phyloP scores from a whole-genome alignment of 2,888 invertebrate genomes.

The Norana najaformis region DNA sequence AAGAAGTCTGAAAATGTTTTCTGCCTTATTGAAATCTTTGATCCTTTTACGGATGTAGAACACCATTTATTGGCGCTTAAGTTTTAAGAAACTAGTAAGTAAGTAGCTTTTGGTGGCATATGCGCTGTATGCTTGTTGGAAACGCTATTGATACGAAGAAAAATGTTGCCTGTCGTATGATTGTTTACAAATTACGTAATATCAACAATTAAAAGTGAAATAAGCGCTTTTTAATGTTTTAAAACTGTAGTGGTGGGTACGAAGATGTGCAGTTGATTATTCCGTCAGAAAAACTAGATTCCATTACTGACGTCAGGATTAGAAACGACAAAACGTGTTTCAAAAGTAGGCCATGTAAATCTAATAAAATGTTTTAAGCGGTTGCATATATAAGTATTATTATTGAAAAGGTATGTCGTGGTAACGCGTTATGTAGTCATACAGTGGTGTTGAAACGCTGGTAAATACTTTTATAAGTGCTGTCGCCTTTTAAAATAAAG shows the following conservation, averaged over 20 bases:
- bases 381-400: neutral
- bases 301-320: slow-evolving; percentile 13
- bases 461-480: neutral
- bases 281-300: neutral
- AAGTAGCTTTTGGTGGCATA: neutral
- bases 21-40: neutral
- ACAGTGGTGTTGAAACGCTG: neutral
- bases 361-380: neutral
- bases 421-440: neutral
- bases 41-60: neutral
- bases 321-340: neutral
- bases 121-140: neutral
- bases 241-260: slow-evolving; percentile 6
- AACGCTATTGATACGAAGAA: neutral
- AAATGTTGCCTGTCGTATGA: neutral
- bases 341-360: neutral
- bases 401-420: neutral
- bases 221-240: slow-evolving; percentile 10
- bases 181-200: neutral
- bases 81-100: neutral
- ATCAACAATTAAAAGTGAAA: neutral
- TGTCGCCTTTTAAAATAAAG: neutral
- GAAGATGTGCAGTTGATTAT: neutral
- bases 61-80: neutral
- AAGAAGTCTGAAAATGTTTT: slow-evolving; percentile 21